Evolutionary conservation across 2,113 vertebrate genomes (phyloP).

Genomic region (Lycocorax pyrrhopterus): DNA sequence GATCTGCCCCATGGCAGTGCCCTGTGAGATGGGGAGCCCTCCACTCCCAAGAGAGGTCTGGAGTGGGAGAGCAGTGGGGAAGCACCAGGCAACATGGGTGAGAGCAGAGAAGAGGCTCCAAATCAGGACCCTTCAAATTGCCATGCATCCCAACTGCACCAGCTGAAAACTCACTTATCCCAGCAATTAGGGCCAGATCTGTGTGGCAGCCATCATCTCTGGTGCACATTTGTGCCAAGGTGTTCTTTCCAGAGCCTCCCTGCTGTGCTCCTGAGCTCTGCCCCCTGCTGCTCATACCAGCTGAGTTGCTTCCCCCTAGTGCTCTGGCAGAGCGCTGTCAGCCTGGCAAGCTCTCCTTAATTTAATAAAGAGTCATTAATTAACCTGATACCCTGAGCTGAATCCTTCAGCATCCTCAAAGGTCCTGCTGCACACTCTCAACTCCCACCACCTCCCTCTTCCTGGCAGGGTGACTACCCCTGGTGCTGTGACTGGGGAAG

Average conservation of each 20-base stretch:
- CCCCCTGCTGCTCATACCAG: background rate
- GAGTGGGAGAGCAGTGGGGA: background rate
- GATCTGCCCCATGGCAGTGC: background rate
- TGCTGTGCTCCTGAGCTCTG: background rate
- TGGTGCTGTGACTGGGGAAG: background rate
- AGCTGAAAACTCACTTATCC: background rate
- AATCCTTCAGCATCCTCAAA: background rate
- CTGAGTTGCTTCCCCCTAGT: background rate
- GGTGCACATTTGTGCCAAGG: background rate
- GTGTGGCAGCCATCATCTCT: background rate
- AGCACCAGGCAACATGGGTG: background rate
- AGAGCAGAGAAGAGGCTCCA: background rate
- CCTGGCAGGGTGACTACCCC: accelerated
- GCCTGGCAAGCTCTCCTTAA: background rate
- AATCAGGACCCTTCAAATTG: background rate
- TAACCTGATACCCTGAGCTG: background rate
- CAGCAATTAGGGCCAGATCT: background rate
- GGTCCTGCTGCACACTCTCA: accelerated
- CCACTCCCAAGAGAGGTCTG: too few relatives aligned
- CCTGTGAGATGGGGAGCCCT: background rate
- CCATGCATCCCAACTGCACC: background rate
- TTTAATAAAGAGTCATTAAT: conserved; percentile 27
- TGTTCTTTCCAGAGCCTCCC: background rate
- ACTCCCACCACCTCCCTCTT: background rate
- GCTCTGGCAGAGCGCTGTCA: background rate